Base-by-base conservation (phyloP, 2,113 vertebrate genomes). In the Telmatochromis sp. region DNA sequence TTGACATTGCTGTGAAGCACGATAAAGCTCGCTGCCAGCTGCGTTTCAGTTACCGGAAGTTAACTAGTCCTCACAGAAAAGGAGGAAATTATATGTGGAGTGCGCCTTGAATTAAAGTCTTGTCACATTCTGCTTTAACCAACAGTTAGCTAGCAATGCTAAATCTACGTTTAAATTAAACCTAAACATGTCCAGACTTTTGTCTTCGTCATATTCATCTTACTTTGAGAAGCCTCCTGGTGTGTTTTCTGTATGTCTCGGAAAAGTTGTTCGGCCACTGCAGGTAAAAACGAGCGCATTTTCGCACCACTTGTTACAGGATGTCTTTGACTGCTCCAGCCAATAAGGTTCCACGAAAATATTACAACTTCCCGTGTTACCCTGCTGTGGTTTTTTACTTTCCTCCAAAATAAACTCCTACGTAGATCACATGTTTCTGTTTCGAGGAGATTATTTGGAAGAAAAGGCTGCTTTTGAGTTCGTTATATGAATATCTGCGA, bases 251-350 rank as follows among this genome's bases (percentile, higher is more conserved):
- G 83, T 11, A 97, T 89, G 51, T 97, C 96, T 89, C 42, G 82
- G 4, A 97, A 89, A 21, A 97, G 95, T 53, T 96, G 96, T 49
- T 96, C 87, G 4, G 96, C 95, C 21, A 96, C 95, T 3, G 89
- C 83, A 23, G 95, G 93, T 47, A 97, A 35, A 81, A 87, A 78
- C 0, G 89, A 84, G 2, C 17, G 75, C 96, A 95, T 96, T 45
- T 89, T 54, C 11, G 8, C 2, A 4, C 4, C 1, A 23, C 6
- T 49, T n/a, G 17, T 21, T 86, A n/a, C 31, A 14, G 84, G 84
- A 87, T 13, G 75, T 73, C 6, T 1, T 2, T 3, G 6, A 7
- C 9, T 65, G 9, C 7, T 9, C 14, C 4, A 60, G 57, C 89
- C 92, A 92, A 89, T 86, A 3, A 42, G 19, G 3, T 5, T 2